phyloP scores from a whole-genome alignment of 1,140 invertebrate genomes.

The Neodiprion fabricii region DNA sequence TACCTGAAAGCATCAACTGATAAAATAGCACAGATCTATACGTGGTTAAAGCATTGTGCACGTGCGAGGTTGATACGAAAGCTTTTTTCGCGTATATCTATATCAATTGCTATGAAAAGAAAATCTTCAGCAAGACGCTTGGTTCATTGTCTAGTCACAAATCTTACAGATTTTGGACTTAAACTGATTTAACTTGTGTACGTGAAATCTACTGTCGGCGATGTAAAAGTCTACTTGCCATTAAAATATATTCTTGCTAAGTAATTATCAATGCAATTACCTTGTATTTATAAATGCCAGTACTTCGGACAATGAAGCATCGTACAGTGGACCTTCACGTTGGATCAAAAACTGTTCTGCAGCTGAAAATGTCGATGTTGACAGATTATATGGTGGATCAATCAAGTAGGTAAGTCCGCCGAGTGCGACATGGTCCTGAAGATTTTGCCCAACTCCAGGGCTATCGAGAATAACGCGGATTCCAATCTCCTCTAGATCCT shows the following conservation, averaged over 20 bases:
- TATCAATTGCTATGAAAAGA: too few species aligned
- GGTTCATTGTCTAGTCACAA: too few species aligned
- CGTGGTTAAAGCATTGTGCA: too few species aligned
- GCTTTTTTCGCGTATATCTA: too few species aligned
- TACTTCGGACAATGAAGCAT: background rate
- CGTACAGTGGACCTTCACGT: background rate
- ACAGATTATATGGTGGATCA: conserved; percentile 31
- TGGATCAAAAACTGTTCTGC: background rate
- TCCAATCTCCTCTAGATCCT: conserved; percentile 63
- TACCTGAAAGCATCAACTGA: background rate
- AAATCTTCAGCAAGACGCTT: too few species aligned
- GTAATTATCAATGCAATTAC: background rate
- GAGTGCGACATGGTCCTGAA: conserved; percentile 62
- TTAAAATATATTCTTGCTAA: background rate
- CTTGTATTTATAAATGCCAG: background rate
- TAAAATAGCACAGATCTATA: background rate
- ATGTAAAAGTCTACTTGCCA: too few species aligned
- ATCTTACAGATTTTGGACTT: too few species aligned
- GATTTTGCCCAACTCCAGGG: conserved; percentile 66
- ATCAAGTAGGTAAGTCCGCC: conserved; percentile 43
- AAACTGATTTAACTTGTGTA: too few species aligned
- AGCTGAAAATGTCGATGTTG: background rate
- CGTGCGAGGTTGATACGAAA: too few species aligned
- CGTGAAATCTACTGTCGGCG: too few species aligned
- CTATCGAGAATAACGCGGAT: conserved; percentile 59